Evolutionary conservation across 2,113 vertebrate genomes (phyloP), one percentile per base, ranked within the genome.

Genomic region (Lates calcarifer): DNA sequence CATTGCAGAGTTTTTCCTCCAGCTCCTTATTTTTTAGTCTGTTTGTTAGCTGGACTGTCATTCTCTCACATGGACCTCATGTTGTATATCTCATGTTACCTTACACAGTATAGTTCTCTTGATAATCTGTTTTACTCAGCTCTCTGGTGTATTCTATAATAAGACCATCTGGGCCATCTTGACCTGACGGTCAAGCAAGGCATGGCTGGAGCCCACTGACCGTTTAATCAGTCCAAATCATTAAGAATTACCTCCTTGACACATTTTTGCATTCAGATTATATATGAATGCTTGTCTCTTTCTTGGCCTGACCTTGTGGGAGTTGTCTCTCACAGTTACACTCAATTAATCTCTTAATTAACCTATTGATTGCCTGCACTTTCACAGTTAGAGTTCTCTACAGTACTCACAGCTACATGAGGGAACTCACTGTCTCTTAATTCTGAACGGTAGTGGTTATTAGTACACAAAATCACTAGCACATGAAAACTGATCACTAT

Each of bases 291-390:
- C 39, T 72, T 13, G 45, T 67, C 57, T 84, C 14, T 71, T 63
- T 74, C 45, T 51, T 77, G 57, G 60, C 73, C 85, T 58, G 78
- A 81, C 81, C 77, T 84, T 86, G 74, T 74, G 82, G 74, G 56
- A 81, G 79, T 81, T 81, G 67, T 82, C 61, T 68, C 74, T 83
- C 83, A 63, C 79, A 74, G 70, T 83, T 88, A 58, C 77, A 85
- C 82, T 83, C 86, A 82, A 89, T 94, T 86, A 87, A 90, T 86
- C 82, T 84, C 79, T 77, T 86, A 79, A 90, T 92, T 87, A 91
- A 83, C 81, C 85, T 90, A 91, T 91, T 82, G 89, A 92, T 90
- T 85, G 66, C 63, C 55, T 75, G 72, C 22, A 0, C 8, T 68
- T 83, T 71, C 80, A 89, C 66, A 37, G 64, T 62, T 79, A 55